Conservation (phyloP, 1,140 invertebrate species). For the Procambarus clarkii region DNA sequence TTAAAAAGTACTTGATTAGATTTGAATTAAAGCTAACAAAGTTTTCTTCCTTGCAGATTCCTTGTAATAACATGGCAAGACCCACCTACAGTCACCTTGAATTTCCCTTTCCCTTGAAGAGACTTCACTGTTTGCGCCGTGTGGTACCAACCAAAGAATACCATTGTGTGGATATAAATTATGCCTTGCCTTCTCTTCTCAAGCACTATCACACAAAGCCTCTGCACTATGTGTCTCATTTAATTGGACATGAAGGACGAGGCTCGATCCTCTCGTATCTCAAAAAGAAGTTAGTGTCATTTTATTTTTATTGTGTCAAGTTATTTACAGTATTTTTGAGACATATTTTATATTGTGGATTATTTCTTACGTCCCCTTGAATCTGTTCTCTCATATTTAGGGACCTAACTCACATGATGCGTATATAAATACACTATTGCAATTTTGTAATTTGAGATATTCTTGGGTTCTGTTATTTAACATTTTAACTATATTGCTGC, state of each 20-base stretch:
- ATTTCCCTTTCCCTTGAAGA: slow-evolving; percentile 83
- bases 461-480: no score
- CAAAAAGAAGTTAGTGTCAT: slow-evolving; percentile 77
- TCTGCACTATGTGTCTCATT: slow-evolving; percentile 79
- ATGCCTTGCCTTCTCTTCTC: slow-evolving; percentile 90
- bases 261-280: slow-evolving; percentile 94
- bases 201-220: slow-evolving; percentile 81
- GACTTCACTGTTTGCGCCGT: slow-evolving; percentile 79
- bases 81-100: slow-evolving; percentile 41
- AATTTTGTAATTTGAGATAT: no score
- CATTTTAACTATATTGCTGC: no score
- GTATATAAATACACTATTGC: no score
- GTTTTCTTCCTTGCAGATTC: slow-evolving; percentile 29
- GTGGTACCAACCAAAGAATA: slow-evolving; percentile 94
- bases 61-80: slow-evolving; percentile 26
- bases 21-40: not conserved
- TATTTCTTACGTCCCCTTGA: no score
- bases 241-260: slow-evolving; percentile 96
- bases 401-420: no score
- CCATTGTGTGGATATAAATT: slow-evolving; percentile 88
- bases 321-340: no score
- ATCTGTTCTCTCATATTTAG: no score
- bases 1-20: no score
- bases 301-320: no score
- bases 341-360: no score